Base-by-base conservation (phyloP, 1,140 invertebrate genomes). In the Drosophila navojoa region DNA sequence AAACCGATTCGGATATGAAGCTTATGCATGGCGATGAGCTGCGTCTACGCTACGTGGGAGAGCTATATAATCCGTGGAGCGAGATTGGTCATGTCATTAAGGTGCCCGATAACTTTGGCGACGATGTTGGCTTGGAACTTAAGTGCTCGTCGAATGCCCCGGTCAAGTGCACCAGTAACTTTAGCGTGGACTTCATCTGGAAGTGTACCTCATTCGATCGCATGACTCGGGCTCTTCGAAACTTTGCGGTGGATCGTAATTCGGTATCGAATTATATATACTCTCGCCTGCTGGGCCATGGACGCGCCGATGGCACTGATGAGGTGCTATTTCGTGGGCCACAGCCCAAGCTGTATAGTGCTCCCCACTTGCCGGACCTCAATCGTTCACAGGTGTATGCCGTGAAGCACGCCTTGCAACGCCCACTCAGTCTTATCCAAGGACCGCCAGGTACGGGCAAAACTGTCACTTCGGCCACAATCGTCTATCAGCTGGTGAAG, bases 1-100 rank as follows among this genome's bases (percentile, higher is more conserved):
- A 99, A 92, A 98, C 98, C 9, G 98, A 99, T 90, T 97, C 98
- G 77, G 98, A 99, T 89, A 98, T 99, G 97, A 98, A 99, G 92
- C 92, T 99, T n/a, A 99, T 99, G 98, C 98, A 99, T 90, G 99
- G 99, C 16, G 99, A 99, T 94, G 99, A 99, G 92, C 92, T 99
- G 19, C 94, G 97, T 71, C 93, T 99, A 35, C 95, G 98, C 72
- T 99, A 99, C 91, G 94, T 98, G 5, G 98, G 98, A 4, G 98
- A 99, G 90, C 91, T 97, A 71, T 97, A 98, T 86, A 98, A 97
- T 85, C 94, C 96, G 0, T 99, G 99, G 98, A 96, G 96, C 32
- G 98, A 98, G 25, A 96, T 99, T 27, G 99, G 99, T 0, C 96
- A 97, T 76, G 98, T 99, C 19, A 99, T 99, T 79, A 99, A 99